phyloP scores from a whole-genome alignment of 2,113 vertebrate genomes.

The Ochotona curzoniae region DNA sequence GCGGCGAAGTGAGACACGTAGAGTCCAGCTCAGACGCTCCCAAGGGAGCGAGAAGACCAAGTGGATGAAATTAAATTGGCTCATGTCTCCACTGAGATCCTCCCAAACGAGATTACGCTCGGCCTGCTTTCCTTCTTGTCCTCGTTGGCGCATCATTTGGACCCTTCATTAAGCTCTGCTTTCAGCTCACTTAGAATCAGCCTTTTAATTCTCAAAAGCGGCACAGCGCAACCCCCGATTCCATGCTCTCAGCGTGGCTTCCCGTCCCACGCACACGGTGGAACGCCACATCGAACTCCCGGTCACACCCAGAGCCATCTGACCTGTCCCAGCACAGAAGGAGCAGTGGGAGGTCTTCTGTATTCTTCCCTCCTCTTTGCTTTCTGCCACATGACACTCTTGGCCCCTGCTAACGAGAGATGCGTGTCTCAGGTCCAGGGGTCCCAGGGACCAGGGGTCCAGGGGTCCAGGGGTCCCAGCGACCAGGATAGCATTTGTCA shows the following conservation, averaged over 20 bases:
- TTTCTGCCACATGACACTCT: too few relatives aligned
- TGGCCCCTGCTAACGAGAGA: too few relatives aligned
- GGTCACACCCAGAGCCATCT: not conserved
- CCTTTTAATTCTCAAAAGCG: constrained; percentile 28
- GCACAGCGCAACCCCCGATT: not conserved
- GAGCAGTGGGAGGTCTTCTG: rapidly evolving
- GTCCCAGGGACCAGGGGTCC: too few relatives aligned
- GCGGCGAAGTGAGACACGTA: not conserved
- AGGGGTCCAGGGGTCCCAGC: too few relatives aligned
- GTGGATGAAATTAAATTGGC: constrained; percentile 37
- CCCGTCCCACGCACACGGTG: not conserved
- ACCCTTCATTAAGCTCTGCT: constrained; percentile 36
- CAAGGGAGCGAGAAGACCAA: not conserved
- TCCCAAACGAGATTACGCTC: not conserved
- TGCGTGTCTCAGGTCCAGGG: too few relatives aligned
- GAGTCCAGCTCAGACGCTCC: not conserved
- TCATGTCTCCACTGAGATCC: not conserved
- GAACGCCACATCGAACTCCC: not conserved
- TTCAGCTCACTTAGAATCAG: constrained; percentile 4
- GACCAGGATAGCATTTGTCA: too few relatives aligned
- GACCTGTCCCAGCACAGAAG: not conserved
- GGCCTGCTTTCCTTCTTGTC: not conserved
- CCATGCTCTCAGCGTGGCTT: not conserved
- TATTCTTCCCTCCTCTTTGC: not conserved
- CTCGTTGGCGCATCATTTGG: not conserved